A percentile compares a stretch with the other conserved stretches of the same genome.
phyloP scores from a whole-genome alignment of 2,888 invertebrate species.

The Himalopsyche japonica region DNA sequence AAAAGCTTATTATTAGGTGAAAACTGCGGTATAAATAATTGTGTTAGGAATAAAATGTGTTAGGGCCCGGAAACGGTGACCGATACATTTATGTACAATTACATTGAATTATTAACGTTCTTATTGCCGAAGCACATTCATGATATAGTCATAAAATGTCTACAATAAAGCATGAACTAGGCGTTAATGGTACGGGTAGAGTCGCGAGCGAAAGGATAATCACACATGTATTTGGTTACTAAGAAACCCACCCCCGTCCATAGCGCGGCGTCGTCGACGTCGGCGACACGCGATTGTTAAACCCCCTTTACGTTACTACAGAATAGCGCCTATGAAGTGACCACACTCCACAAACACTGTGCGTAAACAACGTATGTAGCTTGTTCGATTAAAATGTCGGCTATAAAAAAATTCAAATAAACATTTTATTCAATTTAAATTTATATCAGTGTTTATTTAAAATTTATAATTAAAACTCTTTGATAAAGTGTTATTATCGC shows the following conservation, averaged over 20 bases:
- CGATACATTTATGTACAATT: neutral
- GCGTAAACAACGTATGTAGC: neutral
- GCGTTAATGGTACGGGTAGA: constrained; percentile 12
- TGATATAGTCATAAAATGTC: constrained; percentile 1
- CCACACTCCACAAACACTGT: neutral
- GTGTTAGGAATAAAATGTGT: no score
- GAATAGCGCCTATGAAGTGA: neutral
- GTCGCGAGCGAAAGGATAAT: constrained; percentile 18
- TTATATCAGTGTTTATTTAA: no score
- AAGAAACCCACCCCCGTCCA: neutral
- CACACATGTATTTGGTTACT: constrained; percentile 30
- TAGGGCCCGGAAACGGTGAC: neutral
- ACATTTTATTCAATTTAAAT: no score
- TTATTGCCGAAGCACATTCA: neutral
- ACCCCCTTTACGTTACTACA: constrained; percentile 10
- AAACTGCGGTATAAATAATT: no score
- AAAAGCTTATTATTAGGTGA: no score
- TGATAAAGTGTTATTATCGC: no score
- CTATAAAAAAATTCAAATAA: no score
- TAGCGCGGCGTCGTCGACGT: neutral
- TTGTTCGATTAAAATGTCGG: no score
- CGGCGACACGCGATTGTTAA: constrained; percentile 1
- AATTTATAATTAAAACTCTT: no score
- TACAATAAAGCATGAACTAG: constrained; percentile 4
- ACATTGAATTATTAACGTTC: neutral